Evolutionary conservation across 2,797 vertebrate genomes (phyloP).

Genomic region (Gouania willdenowi): DNA sequence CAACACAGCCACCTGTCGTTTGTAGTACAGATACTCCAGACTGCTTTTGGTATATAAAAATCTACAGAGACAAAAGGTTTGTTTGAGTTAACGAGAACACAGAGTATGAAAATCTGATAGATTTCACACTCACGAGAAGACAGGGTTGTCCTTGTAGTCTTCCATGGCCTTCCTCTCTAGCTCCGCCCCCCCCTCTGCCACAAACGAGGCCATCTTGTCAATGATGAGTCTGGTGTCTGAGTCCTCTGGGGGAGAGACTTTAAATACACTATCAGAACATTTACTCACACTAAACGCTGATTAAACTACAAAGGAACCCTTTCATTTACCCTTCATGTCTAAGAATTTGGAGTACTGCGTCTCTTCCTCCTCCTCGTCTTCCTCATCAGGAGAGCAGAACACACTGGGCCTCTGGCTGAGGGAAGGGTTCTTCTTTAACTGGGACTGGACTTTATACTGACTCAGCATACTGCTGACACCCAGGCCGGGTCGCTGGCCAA

Average conservation of each 20-base stretch:
- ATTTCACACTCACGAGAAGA: constrained; percentile 83
- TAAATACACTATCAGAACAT: constrained; percentile 98
- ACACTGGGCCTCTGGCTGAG: constrained; percentile 83
- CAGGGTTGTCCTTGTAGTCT: constrained; percentile 91
- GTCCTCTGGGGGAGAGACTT: constrained; percentile 99
- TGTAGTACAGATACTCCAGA: constrained; percentile 93
- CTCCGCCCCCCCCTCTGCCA: constrained; percentile 91
- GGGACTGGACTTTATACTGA: constrained; percentile 85
- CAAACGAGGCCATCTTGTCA: constrained; percentile 94
- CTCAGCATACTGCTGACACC: constrained; percentile 83
- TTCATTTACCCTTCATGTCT: constrained; percentile 91
- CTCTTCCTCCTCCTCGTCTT: constrained; percentile 86
- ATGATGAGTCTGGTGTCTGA: constrained; percentile 87
- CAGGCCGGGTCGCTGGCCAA: constrained; percentile 82
- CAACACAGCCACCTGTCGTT: constrained; percentile 88
- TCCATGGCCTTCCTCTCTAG: constrained; percentile 93
- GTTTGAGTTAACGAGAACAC: no score
- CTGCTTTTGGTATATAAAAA: constrained; percentile 94
- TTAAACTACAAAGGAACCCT: constrained; percentile 72
- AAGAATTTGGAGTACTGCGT: constrained; percentile 85
- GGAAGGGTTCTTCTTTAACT: constrained; percentile 82
- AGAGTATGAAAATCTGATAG: neutral
- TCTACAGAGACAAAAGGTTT: constrained; percentile 65
- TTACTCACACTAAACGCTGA: constrained; percentile 80
- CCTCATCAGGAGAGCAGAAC: constrained; percentile 85